Evolutionary conservation across 2,888 invertebrate species (phyloP).

Genomic region (Mayetiola destructor): DNA sequence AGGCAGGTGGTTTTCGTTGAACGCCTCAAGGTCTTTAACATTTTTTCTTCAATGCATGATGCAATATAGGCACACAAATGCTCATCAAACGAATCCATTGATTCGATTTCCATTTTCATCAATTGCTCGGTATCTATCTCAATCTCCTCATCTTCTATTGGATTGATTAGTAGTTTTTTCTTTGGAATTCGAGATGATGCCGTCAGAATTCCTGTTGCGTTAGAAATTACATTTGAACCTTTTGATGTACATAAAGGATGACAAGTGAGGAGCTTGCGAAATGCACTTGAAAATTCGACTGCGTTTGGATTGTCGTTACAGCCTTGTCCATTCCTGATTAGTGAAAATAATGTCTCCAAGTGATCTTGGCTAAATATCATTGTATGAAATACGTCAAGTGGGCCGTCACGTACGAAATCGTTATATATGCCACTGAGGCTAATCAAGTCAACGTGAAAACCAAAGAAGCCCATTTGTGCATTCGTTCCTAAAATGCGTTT

Average conservation of each 20-base stretch:
- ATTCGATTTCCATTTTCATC: not conserved
- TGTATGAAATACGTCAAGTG: not conserved
- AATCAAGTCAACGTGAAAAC: not conserved
- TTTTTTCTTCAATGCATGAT: slow-evolving; percentile 4
- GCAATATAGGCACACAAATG: not conserved
- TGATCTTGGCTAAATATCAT: not conserved
- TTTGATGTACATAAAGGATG: not conserved
- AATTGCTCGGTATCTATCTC: not conserved
- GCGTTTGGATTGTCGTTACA: slow-evolving; percentile 3
- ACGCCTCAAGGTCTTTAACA: not conserved
- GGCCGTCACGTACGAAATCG: not conserved
- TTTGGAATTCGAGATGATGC: too few relatives aligned
- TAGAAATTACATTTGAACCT: not conserved
- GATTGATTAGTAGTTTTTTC: too few relatives aligned
- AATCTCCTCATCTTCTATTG: not conserved
- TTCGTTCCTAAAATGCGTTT: not conserved
- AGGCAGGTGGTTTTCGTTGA: not conserved
- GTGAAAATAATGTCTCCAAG: not conserved
- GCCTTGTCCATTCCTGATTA: not conserved
- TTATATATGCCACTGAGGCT: not conserved
- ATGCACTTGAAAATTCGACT: not conserved
- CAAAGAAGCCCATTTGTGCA: not conserved
- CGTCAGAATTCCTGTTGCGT: slow-evolving; percentile 4
- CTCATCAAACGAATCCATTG: not conserved
- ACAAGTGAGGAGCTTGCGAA: not conserved